phyloP scores from a whole-genome alignment of 2,888 invertebrate species.

The Gryllus longicercus region DNA sequence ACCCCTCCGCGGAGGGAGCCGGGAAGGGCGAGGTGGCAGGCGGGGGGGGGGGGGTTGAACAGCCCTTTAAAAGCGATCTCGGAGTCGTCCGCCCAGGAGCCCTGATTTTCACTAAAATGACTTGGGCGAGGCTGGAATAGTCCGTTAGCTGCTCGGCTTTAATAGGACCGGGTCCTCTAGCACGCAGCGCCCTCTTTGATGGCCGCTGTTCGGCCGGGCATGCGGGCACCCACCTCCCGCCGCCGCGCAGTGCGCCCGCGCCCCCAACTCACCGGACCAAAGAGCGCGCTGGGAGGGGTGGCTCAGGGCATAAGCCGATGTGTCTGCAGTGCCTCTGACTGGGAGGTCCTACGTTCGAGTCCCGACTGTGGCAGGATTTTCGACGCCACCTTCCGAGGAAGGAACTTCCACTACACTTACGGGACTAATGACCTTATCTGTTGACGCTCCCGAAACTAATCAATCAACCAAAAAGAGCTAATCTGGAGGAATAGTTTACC shows the following conservation, averaged over 20 bases:
- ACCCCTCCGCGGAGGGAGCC: background rate
- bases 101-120: slow-evolving; percentile 8
- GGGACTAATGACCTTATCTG: too few relatives aligned
- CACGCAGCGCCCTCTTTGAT: background rate
- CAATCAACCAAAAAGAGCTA: too few relatives aligned
- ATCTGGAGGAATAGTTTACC: too few relatives aligned
- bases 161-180: background rate
- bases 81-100: background rate
- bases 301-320: too few relatives aligned
- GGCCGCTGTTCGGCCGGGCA: background rate
- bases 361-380: too few relatives aligned
- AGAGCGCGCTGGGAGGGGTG: too few relatives aligned
- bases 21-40: background rate
- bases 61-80: slow-evolving; percentile 10
- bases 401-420: too few relatives aligned
- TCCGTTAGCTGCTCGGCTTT: slow-evolving; percentile 9
- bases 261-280: too few relatives aligned
- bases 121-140: slow-evolving; percentile 17
- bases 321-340: too few relatives aligned
- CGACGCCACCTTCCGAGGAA: too few relatives aligned
- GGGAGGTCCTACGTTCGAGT: too few relatives aligned
- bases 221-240: background rate
- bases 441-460: too few relatives aligned
- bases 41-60: background rate
- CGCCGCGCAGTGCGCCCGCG: background rate